Base-by-base conservation (phyloP, 2,797 vertebrate species). In the Parambassis ranga region DNA sequence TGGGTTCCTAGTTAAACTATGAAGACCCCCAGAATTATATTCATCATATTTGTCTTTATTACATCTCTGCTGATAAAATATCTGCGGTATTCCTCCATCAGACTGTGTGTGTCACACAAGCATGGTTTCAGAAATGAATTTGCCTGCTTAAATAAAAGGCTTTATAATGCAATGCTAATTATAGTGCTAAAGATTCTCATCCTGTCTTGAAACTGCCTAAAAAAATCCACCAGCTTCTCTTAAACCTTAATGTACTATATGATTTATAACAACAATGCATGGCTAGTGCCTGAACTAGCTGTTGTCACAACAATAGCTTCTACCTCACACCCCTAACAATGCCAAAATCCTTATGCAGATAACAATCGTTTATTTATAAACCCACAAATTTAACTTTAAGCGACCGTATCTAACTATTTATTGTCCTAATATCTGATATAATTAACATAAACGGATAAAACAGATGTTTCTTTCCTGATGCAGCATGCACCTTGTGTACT, bases 181-280 rank as follows among this genome's bases (percentile, higher is more conserved):
- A 19, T 9, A 6, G 1, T 47, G 6, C 30, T 11, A 6, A 36
- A 56, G 5, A 11, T 58, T 56, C 26, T 79, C 83, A 84, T 86
- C 87, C 87, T 90, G 77, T 80, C 18, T 70, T 83, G 84, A 86
- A 71, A 69, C 35, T 19, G 65, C 79, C 73, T 57, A 23, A 24
- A 63, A 50, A 41, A 79, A 77, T 51, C 32, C 19, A 42, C 75
- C 35, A 19, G 10, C 36, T 26, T 67, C 41, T 53, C 38, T 79
- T 66, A n/a, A 56, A 15, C 20, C 14, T 70, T 39, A 48, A 60
- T 57, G 48, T 11, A 16, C 16, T 41, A 19, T 35, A 51, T 71
- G 50, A 47, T 71, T 65, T 79, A 66, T 75, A 78, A 83, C 69
- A 62, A 6, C 64, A 53, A 1, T 71, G 77, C 83, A 75, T 86